Conservation (phyloP, 2,113 vertebrate species). For the Microcebus griseorufus region DNA sequence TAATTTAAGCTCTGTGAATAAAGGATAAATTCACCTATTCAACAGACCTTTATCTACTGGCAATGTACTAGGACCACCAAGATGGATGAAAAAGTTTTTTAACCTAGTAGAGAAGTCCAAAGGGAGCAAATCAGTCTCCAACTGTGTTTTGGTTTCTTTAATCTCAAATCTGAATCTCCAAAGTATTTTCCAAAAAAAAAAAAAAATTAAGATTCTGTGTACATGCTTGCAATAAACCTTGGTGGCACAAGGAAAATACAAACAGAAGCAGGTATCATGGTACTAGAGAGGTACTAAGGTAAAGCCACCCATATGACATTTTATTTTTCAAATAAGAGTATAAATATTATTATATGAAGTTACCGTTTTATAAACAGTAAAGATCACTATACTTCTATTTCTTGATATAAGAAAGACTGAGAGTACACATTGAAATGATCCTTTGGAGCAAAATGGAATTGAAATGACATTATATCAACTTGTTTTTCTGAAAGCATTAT, state of each 20-base stretch:
- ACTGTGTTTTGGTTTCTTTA: background rate
- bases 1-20: background rate
- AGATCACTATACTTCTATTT: conserved; percentile 5
- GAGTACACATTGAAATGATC: background rate
- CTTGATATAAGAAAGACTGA: conserved; percentile 24
- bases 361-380: background rate
- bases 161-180: background rate
- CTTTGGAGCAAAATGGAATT: background rate
- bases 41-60: background rate
- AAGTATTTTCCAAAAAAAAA: background rate
- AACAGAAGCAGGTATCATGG: background rate
- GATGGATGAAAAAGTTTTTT: background rate
- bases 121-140: background rate
- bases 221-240: background rate
- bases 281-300: background rate
- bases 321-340: conserved; percentile 9
- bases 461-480: background rate
- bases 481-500: conserved; percentile 15
- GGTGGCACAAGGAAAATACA: background rate
- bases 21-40: background rate
- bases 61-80: background rate
- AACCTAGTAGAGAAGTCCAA: background rate
- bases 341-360: background rate
- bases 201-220: background rate
- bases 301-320: background rate